Base-by-base conservation (phyloP, 1,140 invertebrate species). In the Caenorhabditis inopinata region DNA sequence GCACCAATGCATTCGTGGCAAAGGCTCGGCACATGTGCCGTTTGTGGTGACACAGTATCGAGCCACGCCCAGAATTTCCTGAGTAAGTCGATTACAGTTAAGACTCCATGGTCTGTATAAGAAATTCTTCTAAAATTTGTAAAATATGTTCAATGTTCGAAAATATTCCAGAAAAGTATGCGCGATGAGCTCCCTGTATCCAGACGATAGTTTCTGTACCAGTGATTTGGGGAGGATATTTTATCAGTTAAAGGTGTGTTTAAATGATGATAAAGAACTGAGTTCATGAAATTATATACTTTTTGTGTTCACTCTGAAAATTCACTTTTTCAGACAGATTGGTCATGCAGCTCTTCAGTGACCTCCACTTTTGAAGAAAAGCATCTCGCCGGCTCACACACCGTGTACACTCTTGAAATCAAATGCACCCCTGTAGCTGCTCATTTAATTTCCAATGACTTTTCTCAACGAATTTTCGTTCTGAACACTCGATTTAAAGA, bases 401-500 rank as follows among this genome's bases (percentile, higher is more conserved):
- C 47, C 6, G 74, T 48, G 12, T 75, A 75, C 25, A 49, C 45
- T 25, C 14, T 75, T 1, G 45, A 75, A 75, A 75, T 75, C n/a
- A 32, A 75, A 18, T 47, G 45, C 9, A 75, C 42, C 14, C 74
- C 45, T 11, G 47, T 48, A 27, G 29, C 45, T 6, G 12, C 25
- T 18, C 47, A 75, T 45, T 45, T 75, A 7, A n/a, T 27, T 21
- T 23, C 74, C n/a, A 35, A 48, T 51, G 47, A 75, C 7, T 29
- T 75, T 42, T 51, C 47, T 75, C 74, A 48, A 32, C 42, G 74
- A 35, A 49, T 35, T 35, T 75, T 75, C 14, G 9, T 48, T 5
- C 29, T 75, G 45, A 75, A 14, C 35, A 75, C 74, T 25, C 42
- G 74, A 75, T 75, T 32, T 32, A 75, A 75, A 75, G 74, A 75